phyloP scores from a whole-genome alignment of 2,113 vertebrate species.

The Thermophis baileyi region DNA sequence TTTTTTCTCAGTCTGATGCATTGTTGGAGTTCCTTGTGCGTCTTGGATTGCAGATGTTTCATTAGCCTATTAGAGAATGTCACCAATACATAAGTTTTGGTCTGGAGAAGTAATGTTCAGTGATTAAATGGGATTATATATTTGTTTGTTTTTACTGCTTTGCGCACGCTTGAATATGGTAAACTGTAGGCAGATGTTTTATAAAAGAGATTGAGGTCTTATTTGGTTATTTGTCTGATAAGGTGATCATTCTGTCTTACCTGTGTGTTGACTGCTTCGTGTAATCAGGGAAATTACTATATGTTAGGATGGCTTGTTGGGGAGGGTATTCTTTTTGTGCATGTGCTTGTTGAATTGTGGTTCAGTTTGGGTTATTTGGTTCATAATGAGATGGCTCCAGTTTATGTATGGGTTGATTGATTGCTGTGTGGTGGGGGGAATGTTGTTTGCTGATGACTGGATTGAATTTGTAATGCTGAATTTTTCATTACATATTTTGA shows the following conservation, averaged over 20 bases:
- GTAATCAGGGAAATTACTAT: neutral
- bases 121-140: neutral
- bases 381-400: neutral
- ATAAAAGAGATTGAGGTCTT: neutral
- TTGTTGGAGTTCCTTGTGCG: neutral
- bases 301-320: neutral
- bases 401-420: neutral
- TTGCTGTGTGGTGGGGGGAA: neutral
- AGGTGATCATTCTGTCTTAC: neutral
- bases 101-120: neutral
- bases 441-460: neutral
- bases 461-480: neutral
- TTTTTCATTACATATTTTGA: neutral
- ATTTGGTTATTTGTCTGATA: neutral
- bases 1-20: neutral
- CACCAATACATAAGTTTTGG: neutral
- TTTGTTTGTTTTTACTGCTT: neutral
- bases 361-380: neutral
- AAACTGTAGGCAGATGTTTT: neutral
- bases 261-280: neutral
- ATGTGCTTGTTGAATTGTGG: neutral
- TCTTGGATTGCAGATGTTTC: neutral
- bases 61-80: neutral
- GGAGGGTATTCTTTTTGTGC: neutral
- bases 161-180: neutral